Evolutionary conservation across 2,797 vertebrate species (phyloP).

Genomic region (Limnodromus scolopaceus): DNA sequence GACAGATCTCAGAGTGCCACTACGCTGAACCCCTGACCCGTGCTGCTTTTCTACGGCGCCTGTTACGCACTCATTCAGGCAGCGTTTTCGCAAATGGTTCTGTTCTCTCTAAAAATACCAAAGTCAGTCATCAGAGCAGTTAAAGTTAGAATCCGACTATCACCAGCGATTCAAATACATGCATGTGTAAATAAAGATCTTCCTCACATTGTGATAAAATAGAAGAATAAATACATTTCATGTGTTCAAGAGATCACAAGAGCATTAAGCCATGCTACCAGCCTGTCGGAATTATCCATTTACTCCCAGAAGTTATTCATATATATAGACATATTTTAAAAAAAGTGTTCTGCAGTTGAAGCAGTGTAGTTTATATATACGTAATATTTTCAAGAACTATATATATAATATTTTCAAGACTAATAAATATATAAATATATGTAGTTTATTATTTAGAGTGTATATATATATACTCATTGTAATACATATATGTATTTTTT

Average conservation of each 20-base stretch:
- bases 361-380: neutral
- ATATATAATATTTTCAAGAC: neutral
- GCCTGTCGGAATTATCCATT: neutral
- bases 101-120: neutral
- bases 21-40: rapidly evolving
- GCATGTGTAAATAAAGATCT: neutral
- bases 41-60: neutral
- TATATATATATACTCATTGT: neutral
- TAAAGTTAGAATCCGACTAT: neutral
- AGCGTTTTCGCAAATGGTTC: rapidly evolving
- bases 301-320: neutral
- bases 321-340: neutral
- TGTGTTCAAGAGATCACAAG: neutral
- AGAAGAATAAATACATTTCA: neutral
- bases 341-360: neutral
- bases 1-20: neutral
- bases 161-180: neutral
- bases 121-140: neutral
- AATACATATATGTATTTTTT: neutral
- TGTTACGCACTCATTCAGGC: no score
- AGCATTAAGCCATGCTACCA: neutral
- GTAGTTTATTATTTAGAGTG: neutral
- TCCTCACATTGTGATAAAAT: neutral
- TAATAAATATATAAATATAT: no score
- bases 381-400: neutral